Conservation (phyloP, 1,140 invertebrate genomes). For the Drosophila sechellia region DNA sequence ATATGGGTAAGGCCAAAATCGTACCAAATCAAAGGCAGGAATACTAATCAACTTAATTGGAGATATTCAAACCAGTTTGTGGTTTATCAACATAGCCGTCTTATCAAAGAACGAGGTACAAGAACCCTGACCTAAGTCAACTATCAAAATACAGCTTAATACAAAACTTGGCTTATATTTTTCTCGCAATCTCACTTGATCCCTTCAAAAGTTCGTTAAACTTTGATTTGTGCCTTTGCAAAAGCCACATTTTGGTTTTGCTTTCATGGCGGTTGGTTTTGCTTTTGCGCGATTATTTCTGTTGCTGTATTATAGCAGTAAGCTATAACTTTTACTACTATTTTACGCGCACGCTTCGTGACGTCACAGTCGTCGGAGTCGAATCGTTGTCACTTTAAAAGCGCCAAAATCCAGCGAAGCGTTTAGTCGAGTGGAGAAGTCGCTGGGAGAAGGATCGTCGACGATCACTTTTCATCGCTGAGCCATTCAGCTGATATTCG, state of each 20-base stretch:
- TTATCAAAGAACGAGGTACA: slow-evolving; percentile 10
- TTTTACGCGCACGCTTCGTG: slow-evolving; percentile 46
- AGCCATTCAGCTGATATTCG: neutral
- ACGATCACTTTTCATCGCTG: neutral
- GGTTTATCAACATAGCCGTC: slow-evolving; percentile 3
- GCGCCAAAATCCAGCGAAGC: slow-evolving; percentile 18
- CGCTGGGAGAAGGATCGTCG: slow-evolving; percentile 51
- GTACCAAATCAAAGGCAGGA: neutral
- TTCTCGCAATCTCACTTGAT: neutral
- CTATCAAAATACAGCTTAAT: slow-evolving; percentile 8
- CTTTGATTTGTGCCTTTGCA: slow-evolving; percentile 22
- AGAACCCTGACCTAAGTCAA: slow-evolving; percentile 44
- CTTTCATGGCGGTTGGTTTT: slow-evolving; percentile 25
- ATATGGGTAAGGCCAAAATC: slow-evolving; percentile 5
- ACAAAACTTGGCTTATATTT: neutral
- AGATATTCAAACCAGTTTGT: slow-evolving; percentile 26
- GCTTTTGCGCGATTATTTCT: slow-evolving; percentile 21
- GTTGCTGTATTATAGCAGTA: slow-evolving; percentile 22
- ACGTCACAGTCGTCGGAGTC: slow-evolving; percentile 37
- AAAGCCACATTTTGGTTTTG: slow-evolving; percentile 26
- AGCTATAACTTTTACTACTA: slow-evolving; percentile 26
- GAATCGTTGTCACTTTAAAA: slow-evolving; percentile 58
- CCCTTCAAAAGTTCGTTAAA: slow-evolving; percentile 6
- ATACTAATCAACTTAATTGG: slow-evolving; percentile 28
- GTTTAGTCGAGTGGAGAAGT: slow-evolving; percentile 54